Evolutionary conservation across 2,797 vertebrate species (phyloP).

Genomic region (Amphiprion clarkii): DNA sequence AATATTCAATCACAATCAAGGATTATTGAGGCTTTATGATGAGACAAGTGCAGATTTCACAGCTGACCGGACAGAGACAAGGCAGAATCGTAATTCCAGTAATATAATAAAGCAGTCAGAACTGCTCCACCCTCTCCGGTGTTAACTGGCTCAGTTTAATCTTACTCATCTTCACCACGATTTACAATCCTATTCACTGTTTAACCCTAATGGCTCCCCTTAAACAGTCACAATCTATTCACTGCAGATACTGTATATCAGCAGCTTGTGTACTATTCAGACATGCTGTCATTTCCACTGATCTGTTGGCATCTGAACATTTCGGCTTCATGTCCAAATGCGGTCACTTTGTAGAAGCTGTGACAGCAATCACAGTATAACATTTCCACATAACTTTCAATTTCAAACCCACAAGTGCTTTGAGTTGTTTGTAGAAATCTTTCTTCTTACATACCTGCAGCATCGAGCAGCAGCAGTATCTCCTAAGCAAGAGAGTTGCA

Average conservation of each 20-base stretch:
- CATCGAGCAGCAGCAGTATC: too few species aligned
- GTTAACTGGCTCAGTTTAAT: background rate
- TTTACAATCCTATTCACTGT: background rate
- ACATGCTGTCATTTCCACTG: too few species aligned
- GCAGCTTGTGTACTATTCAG: background rate
- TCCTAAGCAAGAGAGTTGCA: too few species aligned
- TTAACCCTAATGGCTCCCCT: background rate
- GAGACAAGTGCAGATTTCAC: constrained; percentile 22
- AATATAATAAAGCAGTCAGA: constrained; percentile 5
- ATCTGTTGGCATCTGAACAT: too few species aligned
- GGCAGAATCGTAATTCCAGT: background rate
- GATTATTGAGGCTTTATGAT: constrained; percentile 6
- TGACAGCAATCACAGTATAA: too few species aligned
- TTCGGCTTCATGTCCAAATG: too few species aligned
- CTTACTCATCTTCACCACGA: background rate
- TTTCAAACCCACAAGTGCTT: too few species aligned
- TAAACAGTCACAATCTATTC: background rate
- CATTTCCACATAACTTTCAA: too few species aligned
- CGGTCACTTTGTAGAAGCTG: too few species aligned
- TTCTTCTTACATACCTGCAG: too few species aligned
- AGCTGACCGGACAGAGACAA: background rate
- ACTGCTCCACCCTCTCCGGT: background rate
- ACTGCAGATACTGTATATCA: background rate
- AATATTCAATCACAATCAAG: constrained; percentile 14
- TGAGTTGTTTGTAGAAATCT: too few species aligned